These are phyloP conservation scores for Pseudomyrmex flavicornis DNA, from an alignment of 1,140 invertebrate genomes.

Conservation along the genomic window DNA sequence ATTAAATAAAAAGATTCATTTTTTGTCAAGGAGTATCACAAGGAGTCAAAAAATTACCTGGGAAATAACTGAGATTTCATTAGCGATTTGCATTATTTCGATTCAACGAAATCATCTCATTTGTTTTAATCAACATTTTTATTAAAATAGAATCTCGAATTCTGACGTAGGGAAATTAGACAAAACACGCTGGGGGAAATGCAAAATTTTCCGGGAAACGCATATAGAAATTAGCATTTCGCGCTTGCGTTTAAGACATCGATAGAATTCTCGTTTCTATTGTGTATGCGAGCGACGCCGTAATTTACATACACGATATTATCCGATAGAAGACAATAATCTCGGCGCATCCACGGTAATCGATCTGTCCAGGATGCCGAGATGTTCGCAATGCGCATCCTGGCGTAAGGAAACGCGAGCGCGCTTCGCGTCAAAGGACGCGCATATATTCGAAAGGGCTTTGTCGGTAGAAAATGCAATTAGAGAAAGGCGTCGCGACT, in stretches of 20 bases:
- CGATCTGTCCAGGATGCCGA: not conserved
- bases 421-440: too few species aligned
- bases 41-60: too few species aligned
- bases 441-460: not conserved
- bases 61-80: too few species aligned
- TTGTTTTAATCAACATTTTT: too few species aligned
- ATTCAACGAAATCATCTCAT: too few species aligned
- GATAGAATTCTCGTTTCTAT: not conserved
- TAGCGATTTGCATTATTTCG: too few species aligned
- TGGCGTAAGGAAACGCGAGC: conserved; percentile 10
- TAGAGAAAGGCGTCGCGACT: conserved; percentile 35
- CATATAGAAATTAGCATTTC: not conserved
- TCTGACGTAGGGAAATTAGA: too few species aligned
- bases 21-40: too few species aligned
- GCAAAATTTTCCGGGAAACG: too few species aligned
- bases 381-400: not conserved
- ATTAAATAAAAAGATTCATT: too few species aligned
- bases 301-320: not conserved
- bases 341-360: not conserved
- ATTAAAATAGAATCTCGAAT: too few species aligned
- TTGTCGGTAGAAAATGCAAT: conserved; percentile 50
- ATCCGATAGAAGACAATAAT: conserved; percentile 9
- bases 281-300: not conserved
- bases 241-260: not conserved
- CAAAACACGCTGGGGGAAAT: not conserved